Evolutionary conservation across 1,140 invertebrate species (phyloP).

Genomic region (Zaprionus taronus): DNA sequence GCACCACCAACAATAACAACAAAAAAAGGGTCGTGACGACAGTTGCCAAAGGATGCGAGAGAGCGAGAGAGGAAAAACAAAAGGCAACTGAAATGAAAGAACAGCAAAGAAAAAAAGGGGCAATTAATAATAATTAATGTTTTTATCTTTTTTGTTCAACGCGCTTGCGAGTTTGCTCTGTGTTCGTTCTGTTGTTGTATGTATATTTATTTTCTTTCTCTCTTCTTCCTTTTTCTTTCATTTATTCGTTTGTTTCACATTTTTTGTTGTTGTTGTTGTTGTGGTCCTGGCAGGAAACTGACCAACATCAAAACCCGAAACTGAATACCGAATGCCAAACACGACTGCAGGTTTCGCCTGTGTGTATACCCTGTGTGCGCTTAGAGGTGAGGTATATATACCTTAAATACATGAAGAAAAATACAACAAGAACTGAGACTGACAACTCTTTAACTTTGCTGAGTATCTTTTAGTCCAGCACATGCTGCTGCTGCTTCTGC

Average conservation of each 20-base stretch:
- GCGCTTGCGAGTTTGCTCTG: conserved; percentile 25
- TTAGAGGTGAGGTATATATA: not conserved
- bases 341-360: conserved; percentile 26
- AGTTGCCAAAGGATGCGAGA: conserved; percentile 66
- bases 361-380: conserved; percentile 32
- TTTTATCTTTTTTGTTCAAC: conserved; percentile 76
- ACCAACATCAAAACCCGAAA: conserved; percentile 51
- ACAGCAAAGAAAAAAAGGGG: conserved; percentile 59
- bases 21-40: conserved; percentile 58
- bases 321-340: conserved; percentile 36
- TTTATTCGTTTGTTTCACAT: not conserved
- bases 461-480: no score
- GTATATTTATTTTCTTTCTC: conserved; percentile 16
- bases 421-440: no score
- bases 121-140: conserved; percentile 83
- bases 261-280: conserved; percentile 26
- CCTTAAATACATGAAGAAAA: no score
- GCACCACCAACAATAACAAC: conserved; percentile 1
- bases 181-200: not conserved
- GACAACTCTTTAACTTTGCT: no score
- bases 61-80: conserved; percentile 50
- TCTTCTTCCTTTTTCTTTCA: conserved; percentile 26
- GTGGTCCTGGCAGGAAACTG: conserved; percentile 44
- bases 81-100: conserved; percentile 48
- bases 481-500: no score